Conservation (phyloP, 1,140 invertebrate species). For the Aphelenchoides besseyi region DNA sequence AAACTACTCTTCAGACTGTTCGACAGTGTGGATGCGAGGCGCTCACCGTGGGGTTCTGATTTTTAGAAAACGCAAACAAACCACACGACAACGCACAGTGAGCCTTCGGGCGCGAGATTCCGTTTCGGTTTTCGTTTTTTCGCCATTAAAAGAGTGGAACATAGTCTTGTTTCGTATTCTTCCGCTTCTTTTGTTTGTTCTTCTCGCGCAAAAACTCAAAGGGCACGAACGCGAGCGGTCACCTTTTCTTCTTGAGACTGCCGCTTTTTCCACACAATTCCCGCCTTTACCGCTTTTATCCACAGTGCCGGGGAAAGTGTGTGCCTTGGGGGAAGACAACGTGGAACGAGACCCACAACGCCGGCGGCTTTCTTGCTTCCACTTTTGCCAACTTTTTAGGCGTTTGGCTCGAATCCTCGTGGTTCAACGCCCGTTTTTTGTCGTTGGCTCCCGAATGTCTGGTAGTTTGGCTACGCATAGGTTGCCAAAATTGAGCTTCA, state of each 20-base stretch:
- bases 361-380: background rate
- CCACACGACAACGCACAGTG: no score
- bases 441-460: background rate
- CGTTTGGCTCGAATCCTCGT: background rate
- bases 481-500: background rate
- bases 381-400: background rate
- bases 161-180: slow-evolving; percentile 6
- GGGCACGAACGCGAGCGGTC: background rate
- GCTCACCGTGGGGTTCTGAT: no score
- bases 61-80: no score
- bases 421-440: background rate
- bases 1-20: no score
- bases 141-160: background rate
- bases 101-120: no score
- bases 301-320: no score
- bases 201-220: no score
- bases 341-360: background rate
- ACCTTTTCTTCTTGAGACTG: no score
- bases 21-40: no score
- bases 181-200: slow-evolving; percentile 2
- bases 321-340: background rate
- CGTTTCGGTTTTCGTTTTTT: slow-evolving; percentile 5
- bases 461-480: background rate
- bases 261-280: no score
- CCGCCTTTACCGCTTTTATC: no score